These are phyloP conservation scores for Salarias fasciatus DNA, from an alignment of 2,797 vertebrate species.

Conservation along the genomic window DNA sequence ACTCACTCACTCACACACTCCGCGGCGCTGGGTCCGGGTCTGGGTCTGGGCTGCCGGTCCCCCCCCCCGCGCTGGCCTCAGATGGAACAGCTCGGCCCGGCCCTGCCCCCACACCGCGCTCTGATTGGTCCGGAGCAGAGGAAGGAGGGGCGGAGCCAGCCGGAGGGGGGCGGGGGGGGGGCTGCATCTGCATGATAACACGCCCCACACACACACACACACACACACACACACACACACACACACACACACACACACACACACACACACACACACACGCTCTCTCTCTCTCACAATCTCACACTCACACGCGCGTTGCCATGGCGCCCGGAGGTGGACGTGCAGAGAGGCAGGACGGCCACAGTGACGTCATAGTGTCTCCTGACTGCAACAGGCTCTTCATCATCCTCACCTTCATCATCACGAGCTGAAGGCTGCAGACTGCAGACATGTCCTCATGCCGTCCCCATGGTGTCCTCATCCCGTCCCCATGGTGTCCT, in stretches of 20 bases:
- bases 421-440: conserved; percentile 4
- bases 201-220: not conserved
- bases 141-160: conserved; percentile 4
- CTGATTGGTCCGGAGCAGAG: conserved; percentile 65
- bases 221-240: no score
- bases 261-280: not conserved
- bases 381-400: conserved; percentile 41
- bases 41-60: no score
- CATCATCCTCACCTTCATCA: conserved; percentile 18
- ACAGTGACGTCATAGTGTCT: conserved; percentile 58
- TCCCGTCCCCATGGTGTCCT: conserved; percentile 8
- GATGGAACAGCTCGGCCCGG: conserved; percentile 57
- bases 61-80: conserved; percentile 58
- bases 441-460: not conserved
- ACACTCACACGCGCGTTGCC: conserved; percentile 56
- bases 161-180: conserved; percentile 24
- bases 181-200: conserved; percentile 44
- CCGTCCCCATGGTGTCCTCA: conserved; percentile 16
- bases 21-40: no score
- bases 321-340: conserved; percentile 54
- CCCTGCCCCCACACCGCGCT: conserved; percentile 66
- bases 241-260: no score
- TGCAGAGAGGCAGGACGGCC: conserved; percentile 51
- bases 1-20: conserved; percentile 39
- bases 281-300: conserved; percentile 8